Evolutionary conservation across 2,888 invertebrate genomes (phyloP), one percentile per base, ranked within the genome.

Genomic region (Acronicta alni): DNA sequence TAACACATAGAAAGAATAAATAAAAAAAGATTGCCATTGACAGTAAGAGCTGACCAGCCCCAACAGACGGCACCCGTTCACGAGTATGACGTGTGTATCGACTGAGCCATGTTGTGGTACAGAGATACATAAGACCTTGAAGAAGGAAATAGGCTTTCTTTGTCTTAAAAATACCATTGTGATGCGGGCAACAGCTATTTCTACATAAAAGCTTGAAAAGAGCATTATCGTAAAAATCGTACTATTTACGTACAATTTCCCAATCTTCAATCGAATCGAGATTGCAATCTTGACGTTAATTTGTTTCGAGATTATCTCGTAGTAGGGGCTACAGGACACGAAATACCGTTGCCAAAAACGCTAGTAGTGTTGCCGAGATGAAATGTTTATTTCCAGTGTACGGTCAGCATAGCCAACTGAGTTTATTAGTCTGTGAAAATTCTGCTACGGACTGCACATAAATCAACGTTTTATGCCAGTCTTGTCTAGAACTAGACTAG

Each of bases 281-380:
- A 66, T 71, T 43, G 15, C 35, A 45, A 63, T 51, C 56, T 46
- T 35, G 47, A 26, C 41, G 16, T 63, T 48, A 62, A 67, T 60
- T 63, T 52, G 56, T 35, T 32, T 49, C 41, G 41, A 60, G 62
- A 60, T 72, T 55, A 52, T 48, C 68, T 65, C 3, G 38, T 65
- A 41, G 68, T 77, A 75, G 44, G 51, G 48, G 56, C 46, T 12
- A 16, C 49, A 58, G 54, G 52, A 64, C 55, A 72, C 67, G 60
- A 71, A 73, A 48, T 64, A 72, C 59, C 17, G 54, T 71, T 64
- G 67, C 71, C 81, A 69, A 79, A 80, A 72, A 66, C 59, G 51
- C 43, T 20, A 53, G 47, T 32, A 48, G 49, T 58, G 52, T 63
- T 39, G 16, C 16, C 44, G 44, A 59, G 53, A 65, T 77, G 51